These are phyloP conservation scores for Percina caprodes DNA, from an alignment of 2,113 vertebrate genomes.

Conservation along the genomic window DNA sequence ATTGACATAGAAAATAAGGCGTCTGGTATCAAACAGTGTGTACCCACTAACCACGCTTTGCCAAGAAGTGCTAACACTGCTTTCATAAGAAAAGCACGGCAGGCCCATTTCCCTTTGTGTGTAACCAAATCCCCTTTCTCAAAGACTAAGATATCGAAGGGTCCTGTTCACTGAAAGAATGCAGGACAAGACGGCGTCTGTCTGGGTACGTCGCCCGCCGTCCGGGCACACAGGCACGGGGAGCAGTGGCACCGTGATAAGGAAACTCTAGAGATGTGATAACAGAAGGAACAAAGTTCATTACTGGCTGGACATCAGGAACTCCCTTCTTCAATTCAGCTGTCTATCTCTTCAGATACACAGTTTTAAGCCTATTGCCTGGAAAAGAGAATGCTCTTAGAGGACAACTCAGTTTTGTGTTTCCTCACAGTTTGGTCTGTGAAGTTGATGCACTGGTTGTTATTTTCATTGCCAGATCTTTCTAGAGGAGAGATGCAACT, in stretches of 20 bases:
- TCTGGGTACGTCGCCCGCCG: constrained; percentile 68
- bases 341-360: background rate
- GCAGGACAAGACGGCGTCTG: constrained; percentile 81
- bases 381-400: constrained; percentile 15
- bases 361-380: constrained; percentile 5
- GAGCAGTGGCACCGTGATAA: constrained; percentile 74
- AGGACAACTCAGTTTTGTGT: background rate
- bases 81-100: constrained; percentile 60
- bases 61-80: constrained; percentile 59
- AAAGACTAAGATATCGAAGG: constrained; percentile 67
- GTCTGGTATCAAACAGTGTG: constrained; percentile 37
- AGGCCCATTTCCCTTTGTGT: constrained; percentile 62
- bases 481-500: constrained; percentile 26
- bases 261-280: constrained; percentile 81
- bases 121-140: constrained; percentile 75
- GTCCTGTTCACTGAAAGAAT: constrained; percentile 79
- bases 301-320: constrained; percentile 68
- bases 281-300: constrained; percentile 74
- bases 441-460: constrained; percentile 1
- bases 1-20: constrained; percentile 21
- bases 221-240: constrained; percentile 62
- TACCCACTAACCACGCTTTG: constrained; percentile 40
- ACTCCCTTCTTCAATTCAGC: constrained; percentile 27
- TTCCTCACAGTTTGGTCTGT: background rate
- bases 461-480: background rate